phyloP scores from a whole-genome alignment of 2,888 invertebrate genomes.

The Rhodophaea formosa region DNA sequence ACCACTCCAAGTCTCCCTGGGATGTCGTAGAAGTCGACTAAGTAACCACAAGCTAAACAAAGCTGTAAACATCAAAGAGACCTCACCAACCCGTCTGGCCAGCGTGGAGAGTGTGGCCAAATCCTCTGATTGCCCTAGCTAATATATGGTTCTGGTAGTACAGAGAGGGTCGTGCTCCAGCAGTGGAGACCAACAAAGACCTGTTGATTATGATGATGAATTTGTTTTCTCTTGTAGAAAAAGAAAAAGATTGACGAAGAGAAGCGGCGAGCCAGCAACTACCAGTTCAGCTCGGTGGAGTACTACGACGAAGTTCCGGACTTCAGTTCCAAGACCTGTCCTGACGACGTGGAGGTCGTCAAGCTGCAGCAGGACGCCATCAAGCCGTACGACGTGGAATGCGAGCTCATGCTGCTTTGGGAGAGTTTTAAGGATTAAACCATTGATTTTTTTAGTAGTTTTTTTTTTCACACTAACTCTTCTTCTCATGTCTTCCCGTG shows the following conservation, averaged over 20 bases:
- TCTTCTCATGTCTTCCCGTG: no score
- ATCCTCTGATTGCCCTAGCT: no score
- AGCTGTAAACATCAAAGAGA: no score
- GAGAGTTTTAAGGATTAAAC: conserved; percentile 42
- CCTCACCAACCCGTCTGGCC: no score
- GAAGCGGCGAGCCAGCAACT: conserved; percentile 49
- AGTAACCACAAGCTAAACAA: no score
- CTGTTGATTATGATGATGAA: no score
- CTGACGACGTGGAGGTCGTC: conserved; percentile 49
- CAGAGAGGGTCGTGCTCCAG: no score
- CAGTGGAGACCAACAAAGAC: no score
- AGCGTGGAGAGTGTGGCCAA: no score
- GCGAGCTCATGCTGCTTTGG: conserved; percentile 56
- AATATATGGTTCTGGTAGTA: no score
- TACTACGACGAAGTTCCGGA: conserved; percentile 57
- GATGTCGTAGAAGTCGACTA: no score
- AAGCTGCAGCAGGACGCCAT: conserved; percentile 49
- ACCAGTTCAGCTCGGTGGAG: conserved; percentile 60
- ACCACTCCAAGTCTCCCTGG: no score
- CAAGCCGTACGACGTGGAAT: conserved; percentile 57
- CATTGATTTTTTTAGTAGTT: neutral
- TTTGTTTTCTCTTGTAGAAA: conserved; percentile 18
- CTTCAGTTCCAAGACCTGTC: conserved; percentile 44
- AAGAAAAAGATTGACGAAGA: conserved; percentile 19
- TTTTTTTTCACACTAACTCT: neutral